Conservation (phyloP, 2,797 vertebrate genomes). For the Arrhamphus sclerolepis region DNA sequence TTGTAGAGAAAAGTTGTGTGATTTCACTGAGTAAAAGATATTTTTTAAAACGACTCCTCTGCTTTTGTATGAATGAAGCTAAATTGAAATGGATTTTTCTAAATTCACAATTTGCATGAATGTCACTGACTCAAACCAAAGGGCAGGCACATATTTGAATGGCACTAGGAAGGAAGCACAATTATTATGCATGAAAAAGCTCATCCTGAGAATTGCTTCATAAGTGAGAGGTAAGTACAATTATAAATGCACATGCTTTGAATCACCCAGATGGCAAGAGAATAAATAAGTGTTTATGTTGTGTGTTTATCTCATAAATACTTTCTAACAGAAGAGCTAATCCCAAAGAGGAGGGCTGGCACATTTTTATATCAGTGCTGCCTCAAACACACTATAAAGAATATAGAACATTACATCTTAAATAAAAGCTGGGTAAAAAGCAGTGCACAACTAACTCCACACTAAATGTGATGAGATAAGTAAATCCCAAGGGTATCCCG, state of each 20-base stretch:
- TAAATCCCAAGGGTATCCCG: slow-evolving; percentile 49
- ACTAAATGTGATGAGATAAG: slow-evolving; percentile 60
- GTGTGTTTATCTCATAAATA: slow-evolving; percentile 24
- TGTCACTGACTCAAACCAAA: slow-evolving; percentile 21
- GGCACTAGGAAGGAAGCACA: background rate
- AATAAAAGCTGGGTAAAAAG: slow-evolving; percentile 49
- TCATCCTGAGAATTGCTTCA: background rate
- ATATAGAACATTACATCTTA: slow-evolving; percentile 35
- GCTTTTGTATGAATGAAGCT: slow-evolving; percentile 21
- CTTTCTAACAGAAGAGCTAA: slow-evolving; percentile 20
- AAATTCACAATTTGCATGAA: slow-evolving; percentile 31
- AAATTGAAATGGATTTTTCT: too few relatives aligned
- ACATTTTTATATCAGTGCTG: slow-evolving; percentile 18
- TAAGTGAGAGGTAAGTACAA: slow-evolving; percentile 6
- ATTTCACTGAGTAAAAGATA: slow-evolving; percentile 33
- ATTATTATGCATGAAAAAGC: background rate
- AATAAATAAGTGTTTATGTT: slow-evolving; percentile 17
- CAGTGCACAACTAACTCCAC: slow-evolving; percentile 54
- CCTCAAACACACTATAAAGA: slow-evolving; percentile 33
- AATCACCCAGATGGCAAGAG: background rate
- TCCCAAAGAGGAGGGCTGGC: slow-evolving; percentile 14
- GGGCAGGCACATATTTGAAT: slow-evolving; percentile 15
- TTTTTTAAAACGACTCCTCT: slow-evolving; percentile 39
- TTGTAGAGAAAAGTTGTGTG: slow-evolving; percentile 20
- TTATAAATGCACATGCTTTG: slow-evolving; percentile 8